Evolutionary conservation across 2,888 invertebrate species (phyloP).

Genomic region (Eutolmus rufibarbis): DNA sequence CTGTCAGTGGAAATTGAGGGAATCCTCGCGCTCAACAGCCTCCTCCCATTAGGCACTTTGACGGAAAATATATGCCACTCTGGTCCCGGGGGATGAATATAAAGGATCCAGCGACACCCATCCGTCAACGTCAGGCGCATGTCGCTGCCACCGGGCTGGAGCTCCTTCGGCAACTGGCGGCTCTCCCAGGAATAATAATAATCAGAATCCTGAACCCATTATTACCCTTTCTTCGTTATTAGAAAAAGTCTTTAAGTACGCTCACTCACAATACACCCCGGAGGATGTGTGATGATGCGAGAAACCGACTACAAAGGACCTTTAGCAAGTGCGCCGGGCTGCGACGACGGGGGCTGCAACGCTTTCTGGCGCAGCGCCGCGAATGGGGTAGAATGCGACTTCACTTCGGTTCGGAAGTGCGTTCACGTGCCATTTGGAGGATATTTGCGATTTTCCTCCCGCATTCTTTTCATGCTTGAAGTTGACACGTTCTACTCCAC

Average conservation of each 20-base stretch:
- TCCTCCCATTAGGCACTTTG: constrained; percentile 15
- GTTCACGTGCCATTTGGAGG: constrained; percentile 48
- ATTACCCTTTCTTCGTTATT: constrained; percentile 31
- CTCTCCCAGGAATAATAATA: not conserved
- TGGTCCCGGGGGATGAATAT: constrained; percentile 9
- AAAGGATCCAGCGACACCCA: constrained; percentile 12
- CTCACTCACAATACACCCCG: not conserved
- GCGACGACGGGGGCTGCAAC: not conserved
- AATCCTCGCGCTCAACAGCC: not conserved
- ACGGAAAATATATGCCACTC: not conserved
- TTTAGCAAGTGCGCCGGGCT: constrained; percentile 19
- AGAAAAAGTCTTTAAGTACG: not conserved
- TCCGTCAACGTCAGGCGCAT: constrained; percentile 34
- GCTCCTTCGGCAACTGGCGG: not conserved
- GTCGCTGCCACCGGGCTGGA: not conserved
- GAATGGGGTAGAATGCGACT: constrained; percentile 6
- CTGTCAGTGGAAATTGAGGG: constrained; percentile 1
- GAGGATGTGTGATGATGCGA: constrained; percentile 36
- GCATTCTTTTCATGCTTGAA: constrained; percentile 22
- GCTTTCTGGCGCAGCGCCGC: not conserved
- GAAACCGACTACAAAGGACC: constrained; percentile 34
- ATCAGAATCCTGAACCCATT: constrained; percentile 15
- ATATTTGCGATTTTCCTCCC: constrained; percentile 44
- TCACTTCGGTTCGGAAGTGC: constrained; percentile 41
- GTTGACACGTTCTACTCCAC: constrained; percentile 42